These are phyloP conservation scores for Phymanthus crucifer DNA, from an alignment of 92 coral and sea anemone genomes.

Conservation along the genomic window DNA sequence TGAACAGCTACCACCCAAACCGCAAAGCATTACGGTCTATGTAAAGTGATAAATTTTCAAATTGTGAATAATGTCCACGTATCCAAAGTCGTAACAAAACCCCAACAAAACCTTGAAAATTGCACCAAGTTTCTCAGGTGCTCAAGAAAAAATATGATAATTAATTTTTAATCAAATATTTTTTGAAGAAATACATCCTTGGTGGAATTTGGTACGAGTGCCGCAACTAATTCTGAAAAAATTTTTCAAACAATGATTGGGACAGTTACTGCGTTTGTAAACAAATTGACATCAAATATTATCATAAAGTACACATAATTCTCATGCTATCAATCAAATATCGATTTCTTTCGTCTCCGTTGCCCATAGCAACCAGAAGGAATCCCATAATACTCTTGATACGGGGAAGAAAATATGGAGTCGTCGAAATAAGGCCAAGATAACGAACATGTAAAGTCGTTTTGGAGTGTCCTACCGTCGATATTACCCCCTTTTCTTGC, in stretches of 20 bases:
- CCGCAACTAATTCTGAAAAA: not conserved
- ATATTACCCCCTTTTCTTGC: not conserved
- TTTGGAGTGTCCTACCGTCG: not conserved
- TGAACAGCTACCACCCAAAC: too few relatives aligned
- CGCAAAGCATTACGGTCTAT: too few relatives aligned
- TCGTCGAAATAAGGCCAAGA: constrained; percentile 60
- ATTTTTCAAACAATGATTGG: not conserved
- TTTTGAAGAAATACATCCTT: too few relatives aligned
- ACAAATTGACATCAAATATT: not conserved
- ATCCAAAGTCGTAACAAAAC: too few relatives aligned
- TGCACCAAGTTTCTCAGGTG: too few relatives aligned
- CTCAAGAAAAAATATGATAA: too few relatives aligned
- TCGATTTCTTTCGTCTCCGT: constrained; percentile 38
- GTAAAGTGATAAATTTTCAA: too few relatives aligned
- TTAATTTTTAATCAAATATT: too few relatives aligned
- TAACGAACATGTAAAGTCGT: constrained; percentile 33
- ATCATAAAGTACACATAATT: not conserved
- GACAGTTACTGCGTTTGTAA: not conserved
- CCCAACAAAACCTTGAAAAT: too few relatives aligned
- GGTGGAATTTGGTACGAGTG: too few relatives aligned
- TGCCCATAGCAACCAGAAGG: constrained; percentile 44
- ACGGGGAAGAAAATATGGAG: constrained; percentile 82
- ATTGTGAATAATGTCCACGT: too few relatives aligned
- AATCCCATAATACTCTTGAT: constrained; percentile 77
- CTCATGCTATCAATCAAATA: constrained; percentile 20